Evolutionary conservation across 2,113 vertebrate species (phyloP).

Genomic region (Microcebus tavaratra): DNA sequence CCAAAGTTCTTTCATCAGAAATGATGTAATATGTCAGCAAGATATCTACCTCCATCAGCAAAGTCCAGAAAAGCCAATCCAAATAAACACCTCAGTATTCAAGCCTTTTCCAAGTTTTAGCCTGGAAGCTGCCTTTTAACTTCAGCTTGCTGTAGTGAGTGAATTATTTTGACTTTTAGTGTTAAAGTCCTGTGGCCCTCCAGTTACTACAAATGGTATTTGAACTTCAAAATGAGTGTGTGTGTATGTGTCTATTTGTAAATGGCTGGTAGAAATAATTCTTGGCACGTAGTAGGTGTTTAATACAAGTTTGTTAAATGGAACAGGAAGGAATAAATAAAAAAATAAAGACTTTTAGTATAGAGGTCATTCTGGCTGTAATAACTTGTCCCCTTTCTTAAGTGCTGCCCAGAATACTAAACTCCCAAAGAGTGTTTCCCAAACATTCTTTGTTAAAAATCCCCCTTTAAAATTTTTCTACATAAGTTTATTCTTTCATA

Average conservation of each 20-base stretch:
- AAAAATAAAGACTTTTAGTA: not conserved
- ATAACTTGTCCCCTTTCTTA: not conserved
- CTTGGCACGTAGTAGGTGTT: constrained; percentile 42
- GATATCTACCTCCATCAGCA: not conserved
- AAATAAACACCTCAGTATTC: constrained; percentile 25
- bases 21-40: constrained; percentile 52
- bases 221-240: constrained; percentile 40
- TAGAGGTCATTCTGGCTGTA: constrained; percentile 1
- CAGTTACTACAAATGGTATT: constrained; percentile 1
- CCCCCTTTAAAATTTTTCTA: constrained; percentile 7
- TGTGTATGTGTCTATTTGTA: not conserved
- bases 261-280: not conserved
- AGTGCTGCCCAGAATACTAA: constrained; percentile 23
- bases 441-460: constrained; percentile 60
- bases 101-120: constrained; percentile 14
- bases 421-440: constrained; percentile 24
- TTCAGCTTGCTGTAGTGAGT: not conserved
- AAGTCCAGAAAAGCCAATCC: constrained; percentile 33
- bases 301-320: constrained; percentile 7
- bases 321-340: not conserved
- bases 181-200: not conserved
- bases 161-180: not conserved
- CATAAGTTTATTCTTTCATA: not conserved
- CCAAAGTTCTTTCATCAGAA: constrained; percentile 45
- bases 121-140: constrained; percentile 22